Percentiles rank a stretch among this genome's conserved stretches.
Conservation (phyloP, 1,140 invertebrate species). For the Pseudoatta argentina region DNA sequence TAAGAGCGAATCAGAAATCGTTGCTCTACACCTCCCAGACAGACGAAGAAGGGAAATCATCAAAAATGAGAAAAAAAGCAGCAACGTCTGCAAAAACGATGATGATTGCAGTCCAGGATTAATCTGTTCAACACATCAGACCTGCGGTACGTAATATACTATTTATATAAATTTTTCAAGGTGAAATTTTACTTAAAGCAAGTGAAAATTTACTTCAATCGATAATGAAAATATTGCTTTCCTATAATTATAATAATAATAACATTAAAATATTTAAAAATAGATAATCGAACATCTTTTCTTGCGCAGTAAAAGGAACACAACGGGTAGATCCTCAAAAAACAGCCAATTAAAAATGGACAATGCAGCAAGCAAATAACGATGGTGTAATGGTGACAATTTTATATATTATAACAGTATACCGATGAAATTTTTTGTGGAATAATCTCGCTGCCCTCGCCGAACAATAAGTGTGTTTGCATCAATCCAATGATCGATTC, state of each 20-base stretch:
- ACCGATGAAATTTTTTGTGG: slow-evolving; percentile 31
- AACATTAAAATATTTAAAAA: not conserved
- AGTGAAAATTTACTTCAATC: too few species aligned
- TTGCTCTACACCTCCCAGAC: slow-evolving; percentile 70
- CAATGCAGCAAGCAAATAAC: not conserved
- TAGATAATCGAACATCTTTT: not conserved
- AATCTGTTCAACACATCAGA: slow-evolving; percentile 53
- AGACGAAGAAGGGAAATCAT: slow-evolving; percentile 53
- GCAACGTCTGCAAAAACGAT: slow-evolving; percentile 56
- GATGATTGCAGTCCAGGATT: slow-evolving; percentile 57
- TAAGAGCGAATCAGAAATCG: slow-evolving; percentile 66
- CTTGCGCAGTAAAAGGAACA: slow-evolving; percentile 47
- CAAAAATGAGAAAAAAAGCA: not conserved
- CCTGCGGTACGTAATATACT: slow-evolving; percentile 67
- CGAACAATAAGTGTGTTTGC: slow-evolving; percentile 43
- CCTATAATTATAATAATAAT: too few species aligned
- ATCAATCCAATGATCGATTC: slow-evolving; percentile 57
- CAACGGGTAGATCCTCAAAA: not conserved
- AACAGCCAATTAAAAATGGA: slow-evolving; percentile 16
- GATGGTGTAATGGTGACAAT: not conserved
- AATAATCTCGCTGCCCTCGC: slow-evolving; percentile 13
- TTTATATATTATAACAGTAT: slow-evolving; percentile 7
- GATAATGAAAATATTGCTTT: too few species aligned
- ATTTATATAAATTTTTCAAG: too few species aligned
- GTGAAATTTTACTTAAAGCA: too few species aligned